Evolutionary conservation across 1,140 invertebrate genomes (phyloP), one percentile per base, ranked within the genome.

Genomic region (Drosophila cardini): DNA sequence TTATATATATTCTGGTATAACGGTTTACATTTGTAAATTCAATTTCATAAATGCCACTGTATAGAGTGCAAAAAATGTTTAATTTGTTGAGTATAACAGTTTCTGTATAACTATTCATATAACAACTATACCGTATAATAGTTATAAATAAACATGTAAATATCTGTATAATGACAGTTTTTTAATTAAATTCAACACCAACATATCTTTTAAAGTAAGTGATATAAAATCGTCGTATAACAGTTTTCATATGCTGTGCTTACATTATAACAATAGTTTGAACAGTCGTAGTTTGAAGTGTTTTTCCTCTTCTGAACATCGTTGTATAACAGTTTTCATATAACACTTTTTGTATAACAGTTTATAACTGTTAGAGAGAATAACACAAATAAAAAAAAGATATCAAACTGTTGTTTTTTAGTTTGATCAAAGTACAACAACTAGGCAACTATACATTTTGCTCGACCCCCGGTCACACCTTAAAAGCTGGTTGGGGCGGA

Each of bases 391-490:
- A 30, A 34, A 5, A 9, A 11, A 9, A 18, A 40, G 46, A 15
- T 7, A 16, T 34, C 21, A 30, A 16, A 15, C 9, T 30, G 18
- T 4, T 21, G 48, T 62, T 58, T 62, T 40, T 45, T 45, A 48
- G 62, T 53, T 16, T 15, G 7, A 6, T 48, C 21, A n/a, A 46
- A 21, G 61, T 65, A 56, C 56, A 65, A 56, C 63, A 56, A 63
- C 46, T 73, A 57, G 61, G 55, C 55, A 68, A 60, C 56, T 15
- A 52, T 40, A 36, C 43, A 1, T 34, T 46, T 32, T 48, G 50
- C 34, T 6, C 32, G 21, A 26, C 15, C 15, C 11, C 26, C 43
- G 21, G 8, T 18, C 4, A 38, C 36, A 1, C 53, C 21, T n/a
- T 4, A 62, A 34, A 34, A n/a, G 18, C 13, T 4, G 13, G 13